Evolutionary conservation across 1,140 invertebrate species (phyloP).

Genomic region (Ericerus pela): DNA sequence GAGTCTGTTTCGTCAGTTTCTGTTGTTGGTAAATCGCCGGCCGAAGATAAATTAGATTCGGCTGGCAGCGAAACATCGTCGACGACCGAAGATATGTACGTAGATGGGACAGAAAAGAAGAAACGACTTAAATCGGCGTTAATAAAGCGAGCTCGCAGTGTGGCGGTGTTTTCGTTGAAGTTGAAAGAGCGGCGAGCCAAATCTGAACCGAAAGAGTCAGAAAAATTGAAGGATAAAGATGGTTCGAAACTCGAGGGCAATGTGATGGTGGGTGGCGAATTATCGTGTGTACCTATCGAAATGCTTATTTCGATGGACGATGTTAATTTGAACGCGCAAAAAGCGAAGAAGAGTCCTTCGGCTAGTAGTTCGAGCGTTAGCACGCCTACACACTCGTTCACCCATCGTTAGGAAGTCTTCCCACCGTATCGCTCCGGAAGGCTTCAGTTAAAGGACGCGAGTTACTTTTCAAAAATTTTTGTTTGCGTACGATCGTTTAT

Average conservation of each 20-base stretch:
- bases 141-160: constrained; percentile 62
- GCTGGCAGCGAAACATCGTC: constrained; percentile 38
- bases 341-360: background rate
- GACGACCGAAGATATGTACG: background rate
- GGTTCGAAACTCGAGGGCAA: constrained; percentile 31
- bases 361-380: background rate
- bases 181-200: constrained; percentile 55
- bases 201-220: constrained; percentile 42
- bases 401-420: background rate
- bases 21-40: background rate
- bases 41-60: constrained; percentile 27
- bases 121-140: constrained; percentile 45
- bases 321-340: constrained; percentile 8
- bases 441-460: no score
- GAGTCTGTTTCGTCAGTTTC: constrained; percentile 38
- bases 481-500: no score
- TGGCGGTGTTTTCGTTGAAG: constrained; percentile 66
- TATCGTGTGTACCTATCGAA: constrained; percentile 66
- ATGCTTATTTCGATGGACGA: constrained; percentile 35
- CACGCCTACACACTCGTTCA: background rate
- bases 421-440: no score
- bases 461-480: no score
- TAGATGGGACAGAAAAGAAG: background rate
- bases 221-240: constrained; percentile 23
- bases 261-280: constrained; percentile 52